Evolutionary conservation across 2,888 invertebrate species (phyloP).

Genomic region (Lutraria lutraria): DNA sequence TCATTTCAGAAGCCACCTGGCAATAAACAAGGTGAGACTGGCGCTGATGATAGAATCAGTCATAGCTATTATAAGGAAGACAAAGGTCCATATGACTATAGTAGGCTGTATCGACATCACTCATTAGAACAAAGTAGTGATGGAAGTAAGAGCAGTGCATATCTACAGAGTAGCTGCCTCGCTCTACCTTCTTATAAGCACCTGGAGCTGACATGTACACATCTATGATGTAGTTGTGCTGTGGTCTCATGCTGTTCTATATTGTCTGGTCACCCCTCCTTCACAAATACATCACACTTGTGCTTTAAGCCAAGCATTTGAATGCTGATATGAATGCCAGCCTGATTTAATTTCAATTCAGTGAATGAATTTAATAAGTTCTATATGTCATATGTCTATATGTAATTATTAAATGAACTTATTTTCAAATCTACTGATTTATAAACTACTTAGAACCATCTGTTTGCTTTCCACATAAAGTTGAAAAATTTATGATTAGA

Average conservation of each 20-base stretch:
- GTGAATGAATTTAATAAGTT: not conserved
- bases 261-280: conserved; percentile 42
- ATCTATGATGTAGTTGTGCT: conserved; percentile 38
- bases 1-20: conserved; percentile 84
- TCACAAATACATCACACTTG: not conserved
- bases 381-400: not conserved
- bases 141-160: conserved; percentile 67
- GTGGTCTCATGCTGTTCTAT: conserved; percentile 45
- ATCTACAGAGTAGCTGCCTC: conserved; percentile 45
- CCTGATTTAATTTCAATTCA: not conserved
- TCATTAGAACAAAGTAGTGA: conserved; percentile 82
- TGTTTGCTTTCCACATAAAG: too few species aligned
- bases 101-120: conserved; percentile 79
- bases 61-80: conserved; percentile 78
- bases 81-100: conserved; percentile 75
- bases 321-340: not conserved
- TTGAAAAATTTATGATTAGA: too few species aligned
- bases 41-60: conserved; percentile 72
- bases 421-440: too few species aligned
- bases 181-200: conserved; percentile 41
- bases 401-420: not conserved
- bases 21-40: conserved; percentile 80
- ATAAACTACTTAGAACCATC: too few species aligned
- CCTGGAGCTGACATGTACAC: conserved; percentile 44
- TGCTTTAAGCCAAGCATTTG: not conserved